Evolutionary conservation across 2,113 vertebrate species (phyloP), one percentile per base, ranked within the genome.

Genomic region (Sceloporus tristichus): DNA sequence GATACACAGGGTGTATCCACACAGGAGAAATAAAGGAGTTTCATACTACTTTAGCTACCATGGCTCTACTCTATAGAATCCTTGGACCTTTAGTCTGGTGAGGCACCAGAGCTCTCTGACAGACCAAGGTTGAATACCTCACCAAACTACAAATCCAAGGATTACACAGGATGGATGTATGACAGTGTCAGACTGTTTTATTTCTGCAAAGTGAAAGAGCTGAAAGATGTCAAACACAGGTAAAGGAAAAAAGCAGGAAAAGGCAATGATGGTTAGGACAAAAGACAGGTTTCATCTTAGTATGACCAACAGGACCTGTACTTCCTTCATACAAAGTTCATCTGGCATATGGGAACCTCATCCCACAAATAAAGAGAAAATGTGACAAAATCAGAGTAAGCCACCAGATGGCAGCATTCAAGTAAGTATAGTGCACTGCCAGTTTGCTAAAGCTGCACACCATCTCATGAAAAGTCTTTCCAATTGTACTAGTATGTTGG

Each of bases 371-470:
- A 75, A 75, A 75, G 3, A 7, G 48, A 85, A 16, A 75, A 75
- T 85, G 59, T 0, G 4, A 7, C 0, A 13, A 0, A 4, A 5
- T 21, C 40, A 0, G 59, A 70, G 54, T 66, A 0, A 83, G 38
- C 80, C 97, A 84, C 90, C 91, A 97, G 96, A 87, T 96, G 96
- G 96, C 96, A 96, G 95, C 94, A 94, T 77, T 73, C 85, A 85
- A 82, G 78, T 0, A 11, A 74, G 42, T 48, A 6, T 48, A 53
- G 82, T 85, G 81, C 7, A 78, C 23, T 0, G 18, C 4, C 16
- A 5, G 16, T 74, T 77, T 42, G 0, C 1, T 0, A 27, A 0
- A 29, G 23, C 83, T 66, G 48, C 82, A 0, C 23, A 75, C 83
- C 25, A 83, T 62, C 78, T 73, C 9, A 23, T 79, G 59, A 53